A percentile compares a stretch with the other conserved stretches of the same genome.
phyloP scores from a whole-genome alignment of 2,113 vertebrate genomes.

The Sceloporus tristichus region DNA sequence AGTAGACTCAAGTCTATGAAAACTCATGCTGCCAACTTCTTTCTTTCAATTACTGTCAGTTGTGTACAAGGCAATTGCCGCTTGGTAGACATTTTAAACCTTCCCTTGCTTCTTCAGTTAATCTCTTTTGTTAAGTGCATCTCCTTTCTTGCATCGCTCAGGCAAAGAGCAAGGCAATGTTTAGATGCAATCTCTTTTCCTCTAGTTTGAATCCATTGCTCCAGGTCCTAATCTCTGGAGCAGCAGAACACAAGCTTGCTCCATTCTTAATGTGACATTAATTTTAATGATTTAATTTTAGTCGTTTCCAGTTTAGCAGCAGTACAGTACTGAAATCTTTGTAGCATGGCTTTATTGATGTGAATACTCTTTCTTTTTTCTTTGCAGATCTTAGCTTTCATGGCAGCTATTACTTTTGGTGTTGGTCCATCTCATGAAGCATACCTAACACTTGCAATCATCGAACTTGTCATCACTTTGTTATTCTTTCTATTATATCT shows the following conservation, averaged over 20 bases:
- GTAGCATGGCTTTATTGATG: neutral
- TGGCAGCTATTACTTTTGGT: slow-evolving; percentile 76
- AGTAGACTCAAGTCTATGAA: too few species aligned
- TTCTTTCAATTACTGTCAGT: too few species aligned
- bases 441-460: slow-evolving; percentile 73
- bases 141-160: neutral
- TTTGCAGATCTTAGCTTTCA: slow-evolving; percentile 73
- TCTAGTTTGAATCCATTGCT: too few species aligned
- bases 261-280: too few species aligned
- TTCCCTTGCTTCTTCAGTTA: neutral
- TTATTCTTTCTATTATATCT: slow-evolving; percentile 82
- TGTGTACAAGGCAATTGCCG: too few species aligned
- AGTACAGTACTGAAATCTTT: neutral
- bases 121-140: neutral
- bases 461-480: slow-evolving; percentile 77
- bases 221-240: too few species aligned
- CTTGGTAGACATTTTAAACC: too few species aligned
- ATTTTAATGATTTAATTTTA: neutral
- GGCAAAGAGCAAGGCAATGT: neutral
- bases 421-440: slow-evolving; percentile 49
- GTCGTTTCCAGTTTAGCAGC: neutral
- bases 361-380: neutral
- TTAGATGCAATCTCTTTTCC: too few species aligned
- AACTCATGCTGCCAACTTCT: too few species aligned
- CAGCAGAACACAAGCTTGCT: too few species aligned